These are phyloP conservation scores for Eptatretus burgeri DNA, from an alignment of 2,113 vertebrate genomes.

Conservation along the genomic window DNA sequence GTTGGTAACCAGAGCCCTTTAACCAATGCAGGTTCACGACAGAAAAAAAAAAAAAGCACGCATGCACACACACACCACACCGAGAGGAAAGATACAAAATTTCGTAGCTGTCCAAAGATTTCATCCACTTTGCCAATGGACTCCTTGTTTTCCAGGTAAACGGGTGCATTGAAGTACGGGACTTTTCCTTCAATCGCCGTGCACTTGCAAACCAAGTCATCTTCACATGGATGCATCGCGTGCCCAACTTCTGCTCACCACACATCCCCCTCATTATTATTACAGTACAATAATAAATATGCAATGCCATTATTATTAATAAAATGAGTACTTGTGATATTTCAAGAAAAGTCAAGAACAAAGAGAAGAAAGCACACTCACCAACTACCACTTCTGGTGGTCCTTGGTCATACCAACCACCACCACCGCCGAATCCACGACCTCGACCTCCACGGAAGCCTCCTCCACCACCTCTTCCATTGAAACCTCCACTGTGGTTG, in stretches of 20 bases:
- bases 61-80: background rate
- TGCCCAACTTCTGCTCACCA: constrained; percentile 38
- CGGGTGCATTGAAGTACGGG: constrained; percentile 84
- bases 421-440: constrained; percentile 30
- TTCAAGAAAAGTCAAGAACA: background rate
- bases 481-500: constrained; percentile 12
- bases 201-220: constrained; percentile 74
- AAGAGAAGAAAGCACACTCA: constrained; percentile 18
- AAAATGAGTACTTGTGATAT: background rate
- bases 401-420: constrained; percentile 36
- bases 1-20: background rate
- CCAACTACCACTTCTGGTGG: constrained; percentile 68
- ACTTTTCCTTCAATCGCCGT: constrained; percentile 72
- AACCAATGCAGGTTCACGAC: background rate
- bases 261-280: background rate
- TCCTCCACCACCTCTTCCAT: constrained; percentile 13
- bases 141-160: constrained; percentile 92
- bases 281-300: rapidly evolving
- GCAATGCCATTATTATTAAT: background rate
- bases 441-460: constrained; percentile 19
- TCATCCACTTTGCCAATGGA: constrained; percentile 95
- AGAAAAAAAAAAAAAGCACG: background rate
- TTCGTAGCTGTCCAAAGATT: constrained; percentile 77
- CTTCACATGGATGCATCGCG: constrained; percentile 84
- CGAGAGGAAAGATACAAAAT: constrained; percentile 75